A percentile compares a stretch with the other conserved stretches of the same genome.
Conservation (phyloP, 2,797 vertebrate species). For the Takifugu ocellatus region DNA sequence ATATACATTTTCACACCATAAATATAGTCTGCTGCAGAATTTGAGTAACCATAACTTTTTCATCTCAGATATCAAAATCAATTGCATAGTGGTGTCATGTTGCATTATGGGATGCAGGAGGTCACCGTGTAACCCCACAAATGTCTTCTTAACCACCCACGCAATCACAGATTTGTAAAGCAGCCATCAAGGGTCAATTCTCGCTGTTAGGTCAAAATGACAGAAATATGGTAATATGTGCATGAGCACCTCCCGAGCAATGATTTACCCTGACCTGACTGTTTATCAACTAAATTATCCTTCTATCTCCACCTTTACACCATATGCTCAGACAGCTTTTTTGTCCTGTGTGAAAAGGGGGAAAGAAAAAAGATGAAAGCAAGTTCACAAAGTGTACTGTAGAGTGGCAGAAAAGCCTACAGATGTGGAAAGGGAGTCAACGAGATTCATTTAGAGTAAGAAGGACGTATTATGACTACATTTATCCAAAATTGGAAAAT, state of each 20-base stretch:
- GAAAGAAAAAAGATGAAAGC: constrained; percentile 63
- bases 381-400: constrained; percentile 1
- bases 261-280: constrained; percentile 71
- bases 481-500: constrained; percentile 86
- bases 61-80: constrained; percentile 59
- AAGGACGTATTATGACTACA: constrained; percentile 75
- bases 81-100: constrained; percentile 47
- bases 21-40: constrained; percentile 52
- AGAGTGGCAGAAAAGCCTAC: constrained; percentile 52
- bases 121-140: constrained; percentile 24
- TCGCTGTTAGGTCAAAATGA: constrained; percentile 53
- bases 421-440: constrained; percentile 67
- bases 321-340: constrained; percentile 63
- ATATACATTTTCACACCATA: constrained; percentile 56
- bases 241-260: constrained; percentile 58
- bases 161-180: constrained; percentile 60
- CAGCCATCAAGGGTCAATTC: constrained; percentile 63
- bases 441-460: constrained; percentile 78
- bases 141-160: constrained; percentile 56
- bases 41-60: constrained; percentile 53
- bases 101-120: constrained; percentile 46
- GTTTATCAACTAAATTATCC: constrained; percentile 82
- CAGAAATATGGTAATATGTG: constrained; percentile 67
- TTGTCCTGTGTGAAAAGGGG: constrained; percentile 77
- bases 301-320: constrained; percentile 74